Evolutionary conservation across 2,797 vertebrate genomes (phyloP), one percentile per base, ranked within the genome.

Genomic region (Tarsius wallacei): DNA sequence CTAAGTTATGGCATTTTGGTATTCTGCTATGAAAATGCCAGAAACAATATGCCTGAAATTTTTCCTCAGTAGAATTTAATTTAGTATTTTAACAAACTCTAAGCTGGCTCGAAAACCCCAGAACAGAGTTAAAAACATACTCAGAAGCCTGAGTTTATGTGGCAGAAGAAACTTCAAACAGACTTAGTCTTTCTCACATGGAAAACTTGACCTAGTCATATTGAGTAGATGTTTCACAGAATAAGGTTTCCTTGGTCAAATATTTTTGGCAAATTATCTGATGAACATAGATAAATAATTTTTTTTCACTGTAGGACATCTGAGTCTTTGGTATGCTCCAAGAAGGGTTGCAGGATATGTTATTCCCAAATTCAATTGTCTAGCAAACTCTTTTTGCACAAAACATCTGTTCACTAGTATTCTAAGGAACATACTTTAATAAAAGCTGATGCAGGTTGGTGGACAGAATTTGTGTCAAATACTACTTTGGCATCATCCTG

Each of bases 31-130:
- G 51, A 96, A 96, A 97, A 90, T 26, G 80, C 42, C 31, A 90
- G 61, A 82, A 96, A 91, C 49, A 76, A 77, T 70, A 57, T 82
- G 73, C 73, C 83, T 47, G 5, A 87, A 95, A 96, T 85, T 87
- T 97, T 87, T 68, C 66, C 63, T 89, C 12, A 51, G 59, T 82
- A 86, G 90, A 96, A 87, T 84, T 87, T 47, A 89, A 93, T 49
- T 97, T 93, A 87, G 5, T 7, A 87, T 87, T 91, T 96, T 93
- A 78, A 70, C 78, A 95, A 94, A 90, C 59, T 53, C 91, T 91
- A 86, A 87, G 47, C 33, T 74, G 16, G 1, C 42, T 42, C 61
- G 90, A 8, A 89, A 91, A 92, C 4, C 15, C 28, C 64, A 91
- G 61, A 90, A 77, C 10, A 92, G 87, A 93, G 21, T 66, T 83